Evolutionary conservation across 23 tunicate genomes (phyloP), one percentile per base, ranked within the genome.

Genomic region (Halocynthia aurantium): DNA sequence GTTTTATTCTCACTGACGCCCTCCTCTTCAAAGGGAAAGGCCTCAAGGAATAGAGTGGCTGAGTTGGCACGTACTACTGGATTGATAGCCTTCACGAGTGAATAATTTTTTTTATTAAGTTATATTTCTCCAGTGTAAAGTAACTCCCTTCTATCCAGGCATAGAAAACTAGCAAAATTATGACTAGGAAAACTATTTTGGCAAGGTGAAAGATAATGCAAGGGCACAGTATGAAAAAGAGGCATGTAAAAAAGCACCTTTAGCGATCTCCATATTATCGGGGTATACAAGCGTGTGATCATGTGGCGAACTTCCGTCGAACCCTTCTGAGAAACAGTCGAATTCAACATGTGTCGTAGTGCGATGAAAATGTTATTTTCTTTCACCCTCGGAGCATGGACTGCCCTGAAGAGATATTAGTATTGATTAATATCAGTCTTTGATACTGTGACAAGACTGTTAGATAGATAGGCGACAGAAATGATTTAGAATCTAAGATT

Each of bases 21-120:
- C 44, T 31, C 44, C 6, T 72, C 71, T 22, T 54, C 65, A 67
- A 91, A 80, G 1, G 97, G 97, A 81, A 91, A 91, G 8, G 84
- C 85, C 53, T 91, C 97, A 22, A 84, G 78, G 12, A 91, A 72
- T 18, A 91, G 67, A 44, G 56, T 61, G 6, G 86, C 86, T 19
- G 97, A 90, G 67, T 91, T 91, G 15, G 97, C 90, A 7, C 97
- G 90, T 7, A 91, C 97, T 77, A 91, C 77, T 31, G 97, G 83
- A 70, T 91, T 91, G 21, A 18, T 73, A 8, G 97, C 97, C 97
- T 91, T 31, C 4, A 31, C 70, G 7, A 78, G 68, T 15, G 11
- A 22, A 56, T 31, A 31, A n/a, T n/a, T n/a, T n/a, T n/a, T n/a
- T n/a, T n/a, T n/a, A n/a, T n/a, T n/a, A n/a, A n/a, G n/a, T n/a